These are phyloP conservation scores for Trididemnum clinides DNA, from an alignment of 23 tunicate genomes.

Conservation along the genomic window DNA sequence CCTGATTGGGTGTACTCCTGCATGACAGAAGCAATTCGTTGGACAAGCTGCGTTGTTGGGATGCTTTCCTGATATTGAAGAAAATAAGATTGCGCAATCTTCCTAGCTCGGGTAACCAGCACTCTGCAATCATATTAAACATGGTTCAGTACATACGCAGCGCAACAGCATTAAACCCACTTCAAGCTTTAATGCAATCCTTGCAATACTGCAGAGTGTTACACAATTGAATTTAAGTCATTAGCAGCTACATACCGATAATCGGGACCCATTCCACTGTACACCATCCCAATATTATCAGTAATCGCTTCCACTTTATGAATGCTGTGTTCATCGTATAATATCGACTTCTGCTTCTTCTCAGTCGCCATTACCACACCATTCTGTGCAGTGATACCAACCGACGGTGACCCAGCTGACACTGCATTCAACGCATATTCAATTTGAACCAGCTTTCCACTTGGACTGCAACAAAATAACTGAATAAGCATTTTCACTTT, in stretches of 20 bases:
- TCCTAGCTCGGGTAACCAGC: constrained; percentile 80
- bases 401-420: constrained; percentile 97
- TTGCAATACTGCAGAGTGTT: no score
- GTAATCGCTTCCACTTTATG: constrained; percentile 95
- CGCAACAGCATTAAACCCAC: no score
- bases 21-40: constrained; percentile 96
- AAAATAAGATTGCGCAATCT: constrained; percentile 80
- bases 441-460: constrained; percentile 98
- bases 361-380: constrained; percentile 99
- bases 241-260: no score
- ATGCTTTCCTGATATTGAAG: constrained; percentile 84
- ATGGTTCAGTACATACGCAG: no score
- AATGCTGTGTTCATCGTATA: constrained; percentile 92
- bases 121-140: constrained; percentile 67
- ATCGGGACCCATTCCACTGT: constrained; percentile 99
- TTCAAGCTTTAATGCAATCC: no score
- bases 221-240: no score
- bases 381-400: constrained; percentile 95
- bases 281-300: constrained; percentile 94
- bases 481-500: background rate
- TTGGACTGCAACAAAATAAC: constrained; percentile 56
- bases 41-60: constrained; percentile 93
- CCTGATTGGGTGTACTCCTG: constrained; percentile 96
- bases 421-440: constrained; percentile 99
- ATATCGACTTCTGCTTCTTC: constrained; percentile 94